Evolutionary conservation across 2,797 vertebrate genomes (phyloP).

Genomic region (Sebastes glaucus): DNA sequence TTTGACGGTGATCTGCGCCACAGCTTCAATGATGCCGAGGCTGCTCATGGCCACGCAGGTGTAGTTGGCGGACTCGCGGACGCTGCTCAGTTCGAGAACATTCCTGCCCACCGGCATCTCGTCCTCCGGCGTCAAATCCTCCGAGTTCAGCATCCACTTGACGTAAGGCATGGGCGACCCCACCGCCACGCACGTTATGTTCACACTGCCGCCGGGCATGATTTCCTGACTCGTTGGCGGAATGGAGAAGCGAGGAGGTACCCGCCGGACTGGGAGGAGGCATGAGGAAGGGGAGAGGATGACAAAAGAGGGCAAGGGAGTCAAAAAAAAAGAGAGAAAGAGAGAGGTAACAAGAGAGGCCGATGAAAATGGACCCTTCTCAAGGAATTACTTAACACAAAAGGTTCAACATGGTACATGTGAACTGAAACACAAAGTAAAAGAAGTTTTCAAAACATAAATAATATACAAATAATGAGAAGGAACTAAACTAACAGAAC

Average conservation of each 20-base stretch:
- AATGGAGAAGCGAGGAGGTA: conserved; percentile 98
- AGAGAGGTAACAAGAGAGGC: conserved; percentile 89
- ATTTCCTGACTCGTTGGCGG: conserved; percentile 97
- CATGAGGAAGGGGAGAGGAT: conserved; percentile 76
- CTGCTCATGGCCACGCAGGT: conserved; percentile 99
- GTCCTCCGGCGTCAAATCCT: conserved; percentile 97
- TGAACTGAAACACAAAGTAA: conserved; percentile 83
- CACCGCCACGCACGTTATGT: conserved; percentile 98
- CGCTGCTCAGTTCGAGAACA: conserved; percentile 94
- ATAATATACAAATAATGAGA: conserved; percentile 82
- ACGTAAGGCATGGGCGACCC: conserved; percentile 99
- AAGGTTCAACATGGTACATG: conserved; percentile 80
- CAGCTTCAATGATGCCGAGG: conserved; percentile 96
- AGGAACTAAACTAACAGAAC: conserved; percentile 89
- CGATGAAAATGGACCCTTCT: conserved; percentile 82
- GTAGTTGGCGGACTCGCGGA: conserved; percentile 98
- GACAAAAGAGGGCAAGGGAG: conserved; percentile 78
- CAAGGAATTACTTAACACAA: conserved; percentile 77
- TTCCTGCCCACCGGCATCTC: conserved; percentile 99
- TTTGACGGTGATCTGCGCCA: conserved; percentile 98
- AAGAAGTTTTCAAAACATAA: conserved; percentile 78
- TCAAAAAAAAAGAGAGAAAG: conserved; percentile 73
- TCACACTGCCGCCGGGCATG: conserved; percentile 98
- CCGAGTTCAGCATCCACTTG: conserved; percentile 98
- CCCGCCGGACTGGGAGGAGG: conserved; percentile 92